Evolutionary conservation across 2,888 invertebrate species (phyloP), one percentile per base, ranked within the genome.

Genomic region (Xiphydria camelus): DNA sequence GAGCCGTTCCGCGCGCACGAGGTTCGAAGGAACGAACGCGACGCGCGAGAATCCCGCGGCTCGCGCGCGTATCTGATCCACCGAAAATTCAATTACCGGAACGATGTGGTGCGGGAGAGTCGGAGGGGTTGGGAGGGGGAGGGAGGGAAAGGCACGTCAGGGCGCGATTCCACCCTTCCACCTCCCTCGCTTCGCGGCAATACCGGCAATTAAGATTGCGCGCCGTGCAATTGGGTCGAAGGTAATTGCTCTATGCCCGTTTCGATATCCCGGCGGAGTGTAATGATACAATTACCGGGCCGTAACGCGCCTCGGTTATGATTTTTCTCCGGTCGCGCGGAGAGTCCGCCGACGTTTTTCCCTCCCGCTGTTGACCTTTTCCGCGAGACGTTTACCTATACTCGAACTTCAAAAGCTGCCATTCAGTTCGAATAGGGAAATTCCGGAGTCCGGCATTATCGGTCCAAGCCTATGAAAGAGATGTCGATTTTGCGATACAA

Each of bases 211-310:
- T 19, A 18, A 35, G 35, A 19, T 18, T 20, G 19, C 18, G 18
- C 20, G 19, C 36, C 9, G 14, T n/a, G 20, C 23, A 15, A 23
- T 21, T 12, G 19, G 20, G 37, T 37, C 12, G 37, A 21, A 23
- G 3, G 22, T 37, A 37, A 37, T 37, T 37, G 37, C 37, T 17
- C 37, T 25, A 29, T 6, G 29, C 29, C 15, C 12, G 29, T 29
- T 14, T 29, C 29, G 29, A 29, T 29, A 29, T 29, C 29, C 15
- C 29, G 29, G n/a, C 1, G 29, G 15, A 14, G 14, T 15, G 12
- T 29, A 47, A 54, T 52, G 56, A 55, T 60, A 55, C 54, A 12
- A 29, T 29, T 29, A 29, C 12, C 14, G 9, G n/a, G n/a, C n/a
- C n/a, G 29, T 29, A 29, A 29, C 4, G 29, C 29, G 29, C 15